Base-by-base conservation (phyloP, 2,797 vertebrate species). In the Poecilia velifera region DNA sequence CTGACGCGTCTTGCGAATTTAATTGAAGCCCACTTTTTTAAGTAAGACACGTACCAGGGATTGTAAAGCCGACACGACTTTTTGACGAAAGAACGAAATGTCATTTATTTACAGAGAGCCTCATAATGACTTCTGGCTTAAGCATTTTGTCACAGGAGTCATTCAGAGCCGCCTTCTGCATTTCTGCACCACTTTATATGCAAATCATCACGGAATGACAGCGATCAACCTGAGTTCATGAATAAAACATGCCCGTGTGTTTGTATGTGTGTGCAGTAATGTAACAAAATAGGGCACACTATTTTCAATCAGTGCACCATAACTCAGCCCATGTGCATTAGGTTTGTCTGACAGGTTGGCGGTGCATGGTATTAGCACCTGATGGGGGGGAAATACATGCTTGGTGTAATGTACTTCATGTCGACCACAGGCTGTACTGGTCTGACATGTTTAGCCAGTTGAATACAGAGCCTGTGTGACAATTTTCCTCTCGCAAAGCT, bases 161-260 rank as follows among this genome's bases (percentile, higher is more conserved):
- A 80, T 89, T 90, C 83, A 47, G 77, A 76, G 31, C 31, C 31
- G 73, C 82, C 55, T 76, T 81, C 82, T 66, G 83, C 80, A 75
- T 90, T 90, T 89, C 72, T 74, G 45, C 72, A 47, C 88, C 89
- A 93, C 90, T 94, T 92, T 94, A 94, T 92, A 95, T 95, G 93
- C 90, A 93, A 94, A 95, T 93, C 79, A 81, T 86, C 86, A 89
- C 78, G 76, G 81, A 92, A 91, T 68, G 80, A 80, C 25, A 79
- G 77, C 85, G 70, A 92, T 93, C 88, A 93, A 90, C 88, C 82
- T 77, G 86, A 84, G 84, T 72, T 87, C 91, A 93, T 92, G 91
- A 93, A 93, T 91, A 87, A 91, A 89, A 92, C 78, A 94, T 91
- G 73, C 43, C 55, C 45, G 10, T 51, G 20, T 49, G 76, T 7